Base-by-base conservation (phyloP, 2,888 invertebrate genomes). In the Microdon myrmicae region DNA sequence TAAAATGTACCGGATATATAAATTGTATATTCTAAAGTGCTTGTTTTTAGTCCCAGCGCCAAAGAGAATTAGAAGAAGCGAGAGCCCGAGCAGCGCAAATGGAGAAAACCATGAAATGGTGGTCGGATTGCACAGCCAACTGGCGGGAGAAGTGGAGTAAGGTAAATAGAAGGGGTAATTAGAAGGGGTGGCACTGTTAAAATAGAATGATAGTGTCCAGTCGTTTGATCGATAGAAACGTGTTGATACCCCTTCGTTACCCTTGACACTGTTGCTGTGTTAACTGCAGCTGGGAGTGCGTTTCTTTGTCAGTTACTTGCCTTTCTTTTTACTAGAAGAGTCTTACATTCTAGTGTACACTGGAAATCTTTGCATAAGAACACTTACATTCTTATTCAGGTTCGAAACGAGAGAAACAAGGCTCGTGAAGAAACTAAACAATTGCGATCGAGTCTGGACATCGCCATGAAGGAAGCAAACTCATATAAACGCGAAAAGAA, bases 21-120 rank as follows among this genome's bases (percentile, higher is more conserved):
- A 16, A 22, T 32, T 34, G 2, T 35, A 32, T 17, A 28, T 13
- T n/a, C n/a, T n/a, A n/a, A n/a, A n/a, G n/a, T n/a, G n/a, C 14
- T n/a, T 37, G 1, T 13, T 56, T 56, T 0, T 51, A 80, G 80
- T 78, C 80, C 3, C 80, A 80, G 35, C 72, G 80, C 1, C 80
- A 80, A 45, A 70, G 94, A 35, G 97, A 98, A 77, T 82, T 98
- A 68, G 96, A 97, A 74, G 97, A 97, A 75, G 95, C 96, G 0
- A 83, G 95, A 68, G 94, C 95, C 3, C 82, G 97, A 66, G 95
- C 96, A 9, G 90, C 95, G 0, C 97, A 98, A 81, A 98, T 98
- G 98, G 98, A 98, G 79, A 97, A 97, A 80, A 98, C 97, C 0
- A 97, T 98, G 96, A 84, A 96, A 55, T 98, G 97, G 97, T 98